A percentile compares a stretch with the other conserved stretches of the same genome.
These are phyloP conservation scores for Tokudaia tokunoshimensis DNA, from an alignment of 2,797 vertebrate genomes.

Conservation along the genomic window DNA sequence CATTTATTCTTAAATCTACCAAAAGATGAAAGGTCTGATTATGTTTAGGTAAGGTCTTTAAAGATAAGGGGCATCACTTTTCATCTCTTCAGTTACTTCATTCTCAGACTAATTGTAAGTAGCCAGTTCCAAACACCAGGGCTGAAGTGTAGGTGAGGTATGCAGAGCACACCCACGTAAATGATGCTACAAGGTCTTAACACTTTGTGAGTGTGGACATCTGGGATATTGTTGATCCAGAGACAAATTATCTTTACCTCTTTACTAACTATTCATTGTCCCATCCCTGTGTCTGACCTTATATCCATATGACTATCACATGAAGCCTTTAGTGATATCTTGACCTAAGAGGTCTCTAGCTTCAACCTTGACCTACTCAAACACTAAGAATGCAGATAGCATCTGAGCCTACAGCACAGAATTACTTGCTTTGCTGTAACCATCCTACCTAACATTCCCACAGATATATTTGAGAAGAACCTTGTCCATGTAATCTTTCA, in stretches of 20 bases:
- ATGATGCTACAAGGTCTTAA: neutral
- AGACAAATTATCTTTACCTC: neutral
- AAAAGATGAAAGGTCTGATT: constrained; percentile 13
- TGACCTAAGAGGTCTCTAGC: neutral
- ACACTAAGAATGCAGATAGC: neutral
- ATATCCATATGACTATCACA: neutral
- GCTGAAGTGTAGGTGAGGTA: neutral
- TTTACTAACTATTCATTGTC: neutral
- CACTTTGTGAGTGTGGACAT: neutral
- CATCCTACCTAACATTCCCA: neutral
- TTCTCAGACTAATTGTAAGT: neutral
- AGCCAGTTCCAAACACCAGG: neutral
- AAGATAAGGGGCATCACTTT: neutral
- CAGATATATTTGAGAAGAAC: neutral
- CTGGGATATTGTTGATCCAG: neutral
- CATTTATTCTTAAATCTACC: constrained; percentile 9
- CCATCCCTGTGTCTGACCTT: neutral
- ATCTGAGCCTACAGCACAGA: neutral
- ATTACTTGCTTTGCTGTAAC: neutral
- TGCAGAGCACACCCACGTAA: too few species aligned
- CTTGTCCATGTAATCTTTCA: neutral
- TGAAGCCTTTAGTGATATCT: neutral
- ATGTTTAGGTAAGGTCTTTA: neutral
- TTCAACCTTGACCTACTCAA: neutral
- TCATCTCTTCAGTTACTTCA: neutral